Evolutionary conservation across 1,140 invertebrate species (phyloP).

Genomic region (Pseudomyrmex cubaensis): DNA sequence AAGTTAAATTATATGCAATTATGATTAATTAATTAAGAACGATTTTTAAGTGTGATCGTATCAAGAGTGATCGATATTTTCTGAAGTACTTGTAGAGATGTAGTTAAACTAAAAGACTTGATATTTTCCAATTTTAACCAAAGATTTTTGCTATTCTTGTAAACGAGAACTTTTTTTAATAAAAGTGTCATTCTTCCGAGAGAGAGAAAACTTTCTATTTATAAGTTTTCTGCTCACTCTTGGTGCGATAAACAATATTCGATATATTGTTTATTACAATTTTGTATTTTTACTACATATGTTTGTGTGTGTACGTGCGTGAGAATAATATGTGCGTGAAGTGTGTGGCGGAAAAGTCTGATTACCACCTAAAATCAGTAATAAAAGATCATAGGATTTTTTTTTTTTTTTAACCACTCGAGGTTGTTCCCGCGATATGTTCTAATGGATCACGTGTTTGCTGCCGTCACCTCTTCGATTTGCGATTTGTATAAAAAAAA

Average conservation of each 20-base stretch:
- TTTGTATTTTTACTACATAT: slow-evolving; percentile 25
- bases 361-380: slow-evolving; percentile 28
- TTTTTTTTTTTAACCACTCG: too few species aligned
- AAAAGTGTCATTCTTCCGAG: too few species aligned
- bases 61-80: slow-evolving; percentile 17
- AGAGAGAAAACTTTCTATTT: too few species aligned
- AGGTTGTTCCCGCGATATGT: too few species aligned
- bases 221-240: slow-evolving; percentile 5
- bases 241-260: slow-evolving; percentile 7
- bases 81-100: background rate
- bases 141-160: background rate
- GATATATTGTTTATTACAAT: slow-evolving; percentile 21
- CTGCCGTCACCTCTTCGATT: too few species aligned
- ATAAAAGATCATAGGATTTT: too few species aligned
- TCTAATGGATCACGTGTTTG: too few species aligned
- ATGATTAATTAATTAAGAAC: slow-evolving; percentile 6
- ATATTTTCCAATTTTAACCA: background rate
- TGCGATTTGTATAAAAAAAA: too few species aligned
- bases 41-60: slow-evolving; percentile 2
- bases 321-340: background rate
- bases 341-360: slow-evolving; percentile 34
- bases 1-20: slow-evolving; percentile 7
- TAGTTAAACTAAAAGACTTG: background rate
- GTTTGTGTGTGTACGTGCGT: background rate
- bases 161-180: too few species aligned